Conservation (phyloP, 2,888 invertebrate species). For the Unio delphinus region DNA sequence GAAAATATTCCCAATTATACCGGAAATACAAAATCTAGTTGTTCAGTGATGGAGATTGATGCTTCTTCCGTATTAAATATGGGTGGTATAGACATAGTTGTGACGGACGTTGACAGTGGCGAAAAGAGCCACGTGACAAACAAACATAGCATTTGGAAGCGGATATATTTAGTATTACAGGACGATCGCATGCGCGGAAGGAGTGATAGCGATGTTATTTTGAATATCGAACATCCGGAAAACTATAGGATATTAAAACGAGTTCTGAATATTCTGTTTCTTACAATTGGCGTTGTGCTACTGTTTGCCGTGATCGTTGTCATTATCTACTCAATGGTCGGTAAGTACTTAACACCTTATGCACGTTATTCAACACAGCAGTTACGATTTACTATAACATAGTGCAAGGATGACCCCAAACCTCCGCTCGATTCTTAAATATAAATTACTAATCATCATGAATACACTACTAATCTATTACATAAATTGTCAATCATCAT, state of each 20-base stretch:
- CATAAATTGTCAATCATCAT: no score
- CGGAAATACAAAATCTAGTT: background rate
- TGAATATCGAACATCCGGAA: conserved; percentile 46
- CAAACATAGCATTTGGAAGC: conserved; percentile 37
- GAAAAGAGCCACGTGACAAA: conserved; percentile 31
- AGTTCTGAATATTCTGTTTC: conserved; percentile 63
- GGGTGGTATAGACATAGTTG: conserved; percentile 53
- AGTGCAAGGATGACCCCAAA: no score
- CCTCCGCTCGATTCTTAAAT: no score
- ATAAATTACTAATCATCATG: no score
- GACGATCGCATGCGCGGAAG: conserved; percentile 59
- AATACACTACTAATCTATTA: no score
- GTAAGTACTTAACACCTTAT: conserved; percentile 40
- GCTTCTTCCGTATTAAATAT: conserved; percentile 43
- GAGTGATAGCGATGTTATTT: conserved; percentile 44
- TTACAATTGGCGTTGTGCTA: conserved; percentile 60
- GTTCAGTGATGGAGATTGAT: conserved; percentile 1
- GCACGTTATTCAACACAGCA: background rate
- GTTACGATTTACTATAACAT: no score
- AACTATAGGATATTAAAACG: conserved; percentile 57
- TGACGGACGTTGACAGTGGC: conserved; percentile 41
- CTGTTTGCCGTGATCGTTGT: conserved; percentile 63
- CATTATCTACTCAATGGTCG: conserved; percentile 60
- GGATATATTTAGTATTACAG: conserved; percentile 43
- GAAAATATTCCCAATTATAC: no score